Conservation (phyloP, 2,113 vertebrate species). For the Nothocercus julius region DNA sequence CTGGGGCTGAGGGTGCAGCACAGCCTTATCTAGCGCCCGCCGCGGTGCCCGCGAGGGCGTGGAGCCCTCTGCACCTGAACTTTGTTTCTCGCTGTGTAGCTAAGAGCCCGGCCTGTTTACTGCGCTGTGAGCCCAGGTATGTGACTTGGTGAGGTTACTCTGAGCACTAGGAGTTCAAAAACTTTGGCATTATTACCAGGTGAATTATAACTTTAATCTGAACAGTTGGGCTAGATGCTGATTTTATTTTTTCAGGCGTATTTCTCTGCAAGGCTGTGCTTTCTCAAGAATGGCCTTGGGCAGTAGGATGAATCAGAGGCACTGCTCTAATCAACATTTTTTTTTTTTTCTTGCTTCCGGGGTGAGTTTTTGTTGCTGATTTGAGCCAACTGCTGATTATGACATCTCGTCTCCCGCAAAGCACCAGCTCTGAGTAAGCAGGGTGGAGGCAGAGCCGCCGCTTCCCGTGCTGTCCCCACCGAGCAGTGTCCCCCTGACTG, state of each 20-base stretch:
- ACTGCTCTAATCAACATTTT: not conserved
- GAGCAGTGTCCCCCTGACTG: no score
- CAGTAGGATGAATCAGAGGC: conserved; percentile 40
- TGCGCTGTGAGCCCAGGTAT: accelerated
- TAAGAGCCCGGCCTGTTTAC: not conserved
- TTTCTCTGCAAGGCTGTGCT: not conserved
- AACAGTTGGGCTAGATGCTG: not conserved
- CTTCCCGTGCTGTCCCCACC: accelerated
- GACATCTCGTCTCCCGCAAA: not conserved
- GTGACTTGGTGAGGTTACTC: accelerated
- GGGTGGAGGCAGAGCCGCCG: not conserved
- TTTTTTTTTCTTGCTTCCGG: conserved; percentile 7
- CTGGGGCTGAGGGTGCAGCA: not conserved
- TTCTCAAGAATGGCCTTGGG: not conserved
- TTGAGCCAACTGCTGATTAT: not conserved
- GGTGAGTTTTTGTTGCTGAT: not conserved
- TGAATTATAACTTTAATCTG: accelerated
- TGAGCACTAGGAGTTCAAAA: not conserved
- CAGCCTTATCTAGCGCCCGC: conserved; percentile 39
- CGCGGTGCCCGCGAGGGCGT: conserved; percentile 12
- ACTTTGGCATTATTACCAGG: accelerated
- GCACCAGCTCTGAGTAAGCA: not conserved
- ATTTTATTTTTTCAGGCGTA: not conserved
- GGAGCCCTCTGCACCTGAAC: not conserved
- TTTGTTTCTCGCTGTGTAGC: conserved; percentile 32